Evolutionary conservation across 2,888 invertebrate genomes (phyloP).

Genomic region (Allolobophora icterica): DNA sequence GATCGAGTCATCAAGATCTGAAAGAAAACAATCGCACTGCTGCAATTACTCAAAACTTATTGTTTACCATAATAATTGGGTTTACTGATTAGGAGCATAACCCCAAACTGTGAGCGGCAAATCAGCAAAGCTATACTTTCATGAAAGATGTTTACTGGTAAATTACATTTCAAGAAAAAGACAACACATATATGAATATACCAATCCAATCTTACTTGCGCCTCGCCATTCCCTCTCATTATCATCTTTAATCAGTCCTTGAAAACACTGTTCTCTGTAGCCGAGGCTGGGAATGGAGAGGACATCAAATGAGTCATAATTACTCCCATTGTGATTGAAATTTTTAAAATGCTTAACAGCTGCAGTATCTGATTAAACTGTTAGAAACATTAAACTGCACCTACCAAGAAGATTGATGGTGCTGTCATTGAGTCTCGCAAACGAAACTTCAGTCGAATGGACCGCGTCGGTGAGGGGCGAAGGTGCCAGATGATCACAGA

Average conservation of each 20-base stretch:
- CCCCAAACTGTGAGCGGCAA: not conserved
- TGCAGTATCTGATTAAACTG: not conserved
- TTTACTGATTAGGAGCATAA: too few species aligned
- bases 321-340: too few species aligned
- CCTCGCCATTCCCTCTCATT: too few species aligned
- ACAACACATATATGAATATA: too few species aligned
- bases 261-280: too few species aligned
- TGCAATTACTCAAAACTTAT: not conserved
- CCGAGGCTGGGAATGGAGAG: too few species aligned
- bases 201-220: too few species aligned
- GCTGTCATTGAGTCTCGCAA: not conserved
- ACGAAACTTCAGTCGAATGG: not conserved
- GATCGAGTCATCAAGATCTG: not conserved
- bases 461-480: not conserved
- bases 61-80: too few species aligned
- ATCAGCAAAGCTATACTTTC: not conserved
- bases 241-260: too few species aligned
- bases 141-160: not conserved
- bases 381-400: not conserved
- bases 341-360: not conserved
- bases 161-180: not conserved
- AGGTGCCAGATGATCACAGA: not conserved
- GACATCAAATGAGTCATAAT: too few species aligned
- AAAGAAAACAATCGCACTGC: not conserved
- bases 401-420: not conserved